phyloP scores from a whole-genome alignment of 37 sponge, comb jelly and placozoan genomes.

The Axinella damicornis region DNA sequence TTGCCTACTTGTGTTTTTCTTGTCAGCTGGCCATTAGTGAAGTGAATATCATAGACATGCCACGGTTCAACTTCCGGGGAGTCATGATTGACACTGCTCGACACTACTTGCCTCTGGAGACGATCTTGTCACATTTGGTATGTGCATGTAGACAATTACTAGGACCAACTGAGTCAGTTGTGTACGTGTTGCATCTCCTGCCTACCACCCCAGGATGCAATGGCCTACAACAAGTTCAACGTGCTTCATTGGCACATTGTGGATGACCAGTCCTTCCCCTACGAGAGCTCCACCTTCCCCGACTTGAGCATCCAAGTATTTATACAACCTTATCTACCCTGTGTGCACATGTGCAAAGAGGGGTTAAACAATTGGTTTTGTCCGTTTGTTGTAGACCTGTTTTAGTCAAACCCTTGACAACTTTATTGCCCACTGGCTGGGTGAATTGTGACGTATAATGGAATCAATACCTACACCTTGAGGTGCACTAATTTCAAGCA shows the following conservation, averaged over 20 bases:
- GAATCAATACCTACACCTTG: too few species aligned
- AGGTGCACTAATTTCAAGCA: too few species aligned
- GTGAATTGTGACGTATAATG: too few species aligned
- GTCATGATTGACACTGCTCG: conserved; percentile 89
- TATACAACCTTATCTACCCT: background rate
- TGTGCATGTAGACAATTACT: conserved; percentile 12
- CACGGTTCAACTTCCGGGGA: conserved; percentile 84
- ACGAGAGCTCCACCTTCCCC: conserved; percentile 71
- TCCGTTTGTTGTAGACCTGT: too few species aligned
- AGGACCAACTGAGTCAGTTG: too few species aligned
- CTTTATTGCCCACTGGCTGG: too few species aligned
- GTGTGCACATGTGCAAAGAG: too few species aligned
- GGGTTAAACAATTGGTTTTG: too few species aligned
- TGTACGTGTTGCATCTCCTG: too few species aligned
- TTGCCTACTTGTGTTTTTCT: too few species aligned
- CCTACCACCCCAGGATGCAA: conserved; percentile 58
- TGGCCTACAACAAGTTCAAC: conserved; percentile 92
- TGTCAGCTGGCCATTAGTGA: conserved; percentile 20
- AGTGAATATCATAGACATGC: conserved; percentile 70
- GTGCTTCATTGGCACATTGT: conserved; percentile 98
- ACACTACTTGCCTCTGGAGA: conserved; percentile 78
- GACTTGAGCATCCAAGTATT: conserved; percentile 56
- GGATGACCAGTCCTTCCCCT: conserved; percentile 94
- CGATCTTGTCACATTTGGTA: conserved; percentile 71
- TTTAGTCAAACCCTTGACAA: too few species aligned